A percentile compares a stretch with the other conserved stretches of the same genome.
phyloP scores from a whole-genome alignment of 2,888 invertebrate species.

The Vesta saturnalis region DNA sequence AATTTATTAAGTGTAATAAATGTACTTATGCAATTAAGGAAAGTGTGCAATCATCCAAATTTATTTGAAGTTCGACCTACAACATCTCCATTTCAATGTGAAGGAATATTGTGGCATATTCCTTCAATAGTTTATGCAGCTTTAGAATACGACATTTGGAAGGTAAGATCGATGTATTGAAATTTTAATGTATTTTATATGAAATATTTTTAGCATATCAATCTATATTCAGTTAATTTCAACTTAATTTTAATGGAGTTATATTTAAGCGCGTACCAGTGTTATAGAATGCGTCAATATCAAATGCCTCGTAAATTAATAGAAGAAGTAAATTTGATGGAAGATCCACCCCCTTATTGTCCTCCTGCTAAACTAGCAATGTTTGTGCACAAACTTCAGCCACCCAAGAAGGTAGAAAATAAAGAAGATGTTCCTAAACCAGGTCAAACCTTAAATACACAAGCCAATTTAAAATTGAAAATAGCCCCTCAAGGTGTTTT shows the following conservation, averaged over 20 bases:
- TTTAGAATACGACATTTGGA: conserved; percentile 78
- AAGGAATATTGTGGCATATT: conserved; percentile 74
- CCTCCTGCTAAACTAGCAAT: conserved; percentile 64
- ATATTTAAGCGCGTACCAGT: conserved; percentile 80
- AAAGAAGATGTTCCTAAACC: conserved; percentile 12
- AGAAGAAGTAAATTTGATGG: conserved; percentile 62
- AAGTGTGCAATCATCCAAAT: conserved; percentile 98
- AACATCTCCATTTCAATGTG: conserved; percentile 91
- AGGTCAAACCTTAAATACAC: conserved; percentile 23
- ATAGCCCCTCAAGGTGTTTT: conserved; percentile 61
- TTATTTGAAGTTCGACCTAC: conserved; percentile 97
- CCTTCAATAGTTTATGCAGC: conserved; percentile 78
- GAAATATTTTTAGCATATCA: conserved; percentile 67
- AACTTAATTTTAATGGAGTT: conserved; percentile 73
- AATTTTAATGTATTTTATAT: neutral
- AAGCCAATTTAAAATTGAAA: conserved; percentile 52
- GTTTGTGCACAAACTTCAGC: conserved; percentile 46
- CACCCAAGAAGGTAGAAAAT: conserved; percentile 33
- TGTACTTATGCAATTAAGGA: conserved; percentile 95
- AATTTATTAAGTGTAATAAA: conserved; percentile 96
- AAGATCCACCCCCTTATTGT: conserved; percentile 70
- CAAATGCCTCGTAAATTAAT: conserved; percentile 77
- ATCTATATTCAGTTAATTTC: conserved; percentile 72
- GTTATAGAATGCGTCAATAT: conserved; percentile 83
- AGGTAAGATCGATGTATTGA: conserved; percentile 63